Base-by-base conservation (phyloP, 2,888 invertebrate genomes). In the Barypeithes pellucidus region DNA sequence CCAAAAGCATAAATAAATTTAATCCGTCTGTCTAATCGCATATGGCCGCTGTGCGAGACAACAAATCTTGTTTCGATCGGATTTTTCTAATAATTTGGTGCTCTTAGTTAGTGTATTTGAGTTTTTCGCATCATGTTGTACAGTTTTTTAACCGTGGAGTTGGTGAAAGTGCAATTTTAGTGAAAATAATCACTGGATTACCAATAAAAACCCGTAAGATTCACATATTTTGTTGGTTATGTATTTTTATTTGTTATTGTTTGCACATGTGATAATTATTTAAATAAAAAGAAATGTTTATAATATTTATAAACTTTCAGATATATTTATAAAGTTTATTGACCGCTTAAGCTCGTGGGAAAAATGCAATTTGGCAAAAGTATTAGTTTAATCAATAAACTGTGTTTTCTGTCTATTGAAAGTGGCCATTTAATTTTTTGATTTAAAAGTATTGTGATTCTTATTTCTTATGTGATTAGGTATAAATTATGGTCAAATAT, bases 181-280 rank as follows among this genome's bases (percentile, higher is more conserved):
- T 22, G 16, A 12, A 18, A 36, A 45, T 14, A 60, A 16, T 11
- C 14, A 22, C 18, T 14, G 67, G 39, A 73, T 57, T 4, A 39
- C 18, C 11, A 24, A 47, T 20, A 62, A 68, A 73, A 68, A 36
- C 54, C 57, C 39, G 73, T 73, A 73, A 73, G 73, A 65, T 73
- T 65, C 59, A 63, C 73, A 73, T 63, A 69, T 50, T 73, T 68
- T 68, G 65, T 68, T 73, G 68, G 69, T 73, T 68, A 69, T 73
- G 73, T 67, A 69, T 73, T 69, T 69, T 65, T 68, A 73, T 73
- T 73, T 73, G 65, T 73, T 73, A 66, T 73, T 69, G 69, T 72
- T 61, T 66, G 59, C 39, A 52, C 69, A 69, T 69, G 69, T 69
- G 69, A 69, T 50, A 24, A 69, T 62, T 54, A 68, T 61, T 68